phyloP scores from a whole-genome alignment of 2,797 vertebrate species.

The Ficedula albicollis region DNA sequence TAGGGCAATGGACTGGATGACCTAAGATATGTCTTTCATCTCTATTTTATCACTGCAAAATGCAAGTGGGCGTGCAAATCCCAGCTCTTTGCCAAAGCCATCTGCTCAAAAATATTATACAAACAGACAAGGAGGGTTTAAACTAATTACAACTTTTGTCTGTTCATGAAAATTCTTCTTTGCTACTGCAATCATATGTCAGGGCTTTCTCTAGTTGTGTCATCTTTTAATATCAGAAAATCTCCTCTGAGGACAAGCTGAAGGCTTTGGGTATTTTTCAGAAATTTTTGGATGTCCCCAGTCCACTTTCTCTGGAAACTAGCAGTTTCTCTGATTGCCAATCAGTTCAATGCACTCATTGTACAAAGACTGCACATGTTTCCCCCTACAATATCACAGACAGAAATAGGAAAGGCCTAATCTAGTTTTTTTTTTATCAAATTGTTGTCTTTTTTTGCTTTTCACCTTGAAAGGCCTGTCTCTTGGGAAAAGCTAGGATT shows the following conservation, averaged over 20 bases:
- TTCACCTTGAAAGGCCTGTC: not conserved
- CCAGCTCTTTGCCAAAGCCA: constrained; percentile 65
- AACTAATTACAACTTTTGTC: constrained; percentile 61
- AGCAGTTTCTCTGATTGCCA: not conserved
- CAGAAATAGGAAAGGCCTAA: not conserved
- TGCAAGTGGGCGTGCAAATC: constrained; percentile 63
- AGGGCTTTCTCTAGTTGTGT: not conserved
- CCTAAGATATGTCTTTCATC: constrained; percentile 60
- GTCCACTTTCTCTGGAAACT: not conserved
- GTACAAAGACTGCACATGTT: not conserved
- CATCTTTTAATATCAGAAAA: not conserved
- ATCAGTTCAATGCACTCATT: not conserved
- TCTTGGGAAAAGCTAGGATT: not conserved
- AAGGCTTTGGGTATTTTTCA: not conserved
- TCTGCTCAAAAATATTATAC: constrained; percentile 64
- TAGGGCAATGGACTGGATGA: constrained; percentile 37
- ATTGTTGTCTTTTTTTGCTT: not conserved
- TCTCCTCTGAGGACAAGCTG: not conserved
- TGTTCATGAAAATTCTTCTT: constrained; percentile 39
- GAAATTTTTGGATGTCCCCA: not conserved
- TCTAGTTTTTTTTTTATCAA: not conserved
- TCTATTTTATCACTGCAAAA: constrained; percentile 67
- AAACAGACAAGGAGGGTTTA: constrained; percentile 57
- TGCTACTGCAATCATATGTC: not conserved
- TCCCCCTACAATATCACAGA: not conserved